Evolutionary conservation across 2,797 vertebrate species (phyloP), one percentile per base, ranked within the genome.

Genomic region (Margarornis squamiger): DNA sequence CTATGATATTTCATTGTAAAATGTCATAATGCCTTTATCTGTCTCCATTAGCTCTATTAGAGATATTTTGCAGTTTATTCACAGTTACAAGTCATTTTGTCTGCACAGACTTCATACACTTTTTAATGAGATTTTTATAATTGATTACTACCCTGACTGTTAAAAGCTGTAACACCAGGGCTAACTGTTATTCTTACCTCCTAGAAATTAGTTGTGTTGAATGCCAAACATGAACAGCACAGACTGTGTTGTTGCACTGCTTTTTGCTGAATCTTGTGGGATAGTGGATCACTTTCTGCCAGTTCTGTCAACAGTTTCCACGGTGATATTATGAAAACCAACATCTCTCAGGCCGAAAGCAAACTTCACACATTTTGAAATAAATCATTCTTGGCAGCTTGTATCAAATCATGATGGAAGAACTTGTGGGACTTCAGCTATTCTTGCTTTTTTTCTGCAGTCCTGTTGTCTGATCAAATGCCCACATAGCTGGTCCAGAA

Each of bases 321-420:
- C 0, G 0, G 62, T 76, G 87, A 90, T 51, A 76, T 90, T 93
- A 73, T 70, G 82, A 91, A 93, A 94, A 81, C 14, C 62, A 97
- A 52, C 62, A 90, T 88, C 59, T 94, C 87, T 84, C 70, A 79
- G 73, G 62, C 89, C 26, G 1, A 91, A 94, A 95, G 82, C 76
- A 86, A 90, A 70, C 58, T 95, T 96, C 73, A 86, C 82, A 94
- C 62, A 21, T 90, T 90, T 92, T 92, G 79, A 94, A 93, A 95
- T 85, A 95, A 87, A 93, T 88, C 9, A 21, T 72, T 81, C 59
- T 84, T 95, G 91, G 76, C 85, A 93, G 62, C 20, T 88, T 83
- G 29, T 41, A 62, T 84, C 76, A 75, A 91, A 86, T 30, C 46
- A 88, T 83, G 39, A 75, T 66, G 58, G 82, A 49, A 93, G 90